Evolutionary conservation across 2,888 invertebrate species (phyloP).

Genomic region (Synanthedon formicaeformis): DNA sequence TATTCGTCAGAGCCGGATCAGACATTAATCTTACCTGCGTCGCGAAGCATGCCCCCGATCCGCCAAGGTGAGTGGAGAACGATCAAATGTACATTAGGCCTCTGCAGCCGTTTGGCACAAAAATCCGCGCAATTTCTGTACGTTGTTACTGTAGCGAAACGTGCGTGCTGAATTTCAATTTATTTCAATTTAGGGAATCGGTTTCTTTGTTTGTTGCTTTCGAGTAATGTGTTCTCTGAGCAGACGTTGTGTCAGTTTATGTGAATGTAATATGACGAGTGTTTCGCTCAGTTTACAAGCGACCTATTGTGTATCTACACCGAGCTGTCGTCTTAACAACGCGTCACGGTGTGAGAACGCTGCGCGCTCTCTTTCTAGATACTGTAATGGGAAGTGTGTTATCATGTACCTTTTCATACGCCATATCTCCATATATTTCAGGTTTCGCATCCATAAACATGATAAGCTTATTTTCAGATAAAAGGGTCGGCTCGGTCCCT

Average conservation of each 20-base stretch:
- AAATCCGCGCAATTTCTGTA: constrained; percentile 10
- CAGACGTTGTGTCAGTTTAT: constrained; percentile 15
- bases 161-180: constrained; percentile 11
- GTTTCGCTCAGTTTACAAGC: constrained; percentile 8
- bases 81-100: background rate
- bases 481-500: constrained; percentile 55
- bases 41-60: constrained; percentile 85
- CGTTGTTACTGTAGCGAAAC: constrained; percentile 4
- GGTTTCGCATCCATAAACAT: constrained; percentile 53
- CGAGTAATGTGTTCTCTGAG: constrained; percentile 6
- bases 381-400: constrained; percentile 29
- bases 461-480: constrained; percentile 65
- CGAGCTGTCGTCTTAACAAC: background rate
- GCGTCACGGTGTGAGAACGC: background rate
- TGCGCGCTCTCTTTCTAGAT: constrained; percentile 14
- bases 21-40: constrained; percentile 93
- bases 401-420: constrained; percentile 45
- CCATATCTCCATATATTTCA: constrained; percentile 37
- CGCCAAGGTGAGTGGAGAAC: constrained; percentile 75
- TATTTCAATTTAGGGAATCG: constrained; percentile 12
- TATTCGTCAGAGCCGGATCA: constrained; percentile 89
- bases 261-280: constrained; percentile 32
- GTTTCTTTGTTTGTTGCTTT: constrained; percentile 1
- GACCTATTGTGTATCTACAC: background rate
- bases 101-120: constrained; percentile 6